Evolutionary conservation across 2,113 vertebrate genomes (phyloP), one percentile per base, ranked within the genome.

Genomic region (Elgaria multicarinata): DNA sequence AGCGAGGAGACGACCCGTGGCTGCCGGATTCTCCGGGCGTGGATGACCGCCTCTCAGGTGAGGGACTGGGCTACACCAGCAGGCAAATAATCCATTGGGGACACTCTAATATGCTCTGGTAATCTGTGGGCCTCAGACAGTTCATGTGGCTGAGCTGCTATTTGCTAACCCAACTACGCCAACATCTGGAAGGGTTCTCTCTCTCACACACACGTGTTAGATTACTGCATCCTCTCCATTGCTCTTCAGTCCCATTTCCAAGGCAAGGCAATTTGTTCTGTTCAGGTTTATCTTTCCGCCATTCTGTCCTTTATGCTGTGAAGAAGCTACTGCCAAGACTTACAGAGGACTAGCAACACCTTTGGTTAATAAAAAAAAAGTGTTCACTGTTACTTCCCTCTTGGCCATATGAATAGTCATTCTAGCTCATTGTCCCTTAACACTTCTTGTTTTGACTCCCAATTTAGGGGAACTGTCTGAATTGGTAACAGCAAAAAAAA

Each of bases 1-100:
- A 93, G 79, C 69, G 87, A 88, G 86, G 88, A 58, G 83, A 91
- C 90, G 55, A 85, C 82, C 67, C 85, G 26, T 93, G 88, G 85
- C 31, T 93, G 24, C 64, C 88, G 33, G 90, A 72, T 84, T 89
- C 93, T 89, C 87, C 85, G 87, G 77, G 26, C 86, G 16, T 62
- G 46, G 78, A 90, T 83, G 62, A 50, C 83, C 77, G 26, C 58
- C 83, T 4, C 80, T 42, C 83, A 93, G 91, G 93, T 94, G 79
- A 94, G 93, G 87, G n/a, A 81, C 10, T 20, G 71, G n/a, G 39
- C 7, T 14, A 77, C 2, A 72, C 14, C 42, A 53, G 36, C 2
- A 75, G 72, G 71, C 26, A 92, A 24, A 79, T 3, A 76, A 80
- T 33, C 42, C 6, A 20, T 13, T 6, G 74, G 67, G 39, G 20